Base-by-base conservation (phyloP, 2,888 invertebrate genomes). In the Blastobasis lacticolella region DNA sequence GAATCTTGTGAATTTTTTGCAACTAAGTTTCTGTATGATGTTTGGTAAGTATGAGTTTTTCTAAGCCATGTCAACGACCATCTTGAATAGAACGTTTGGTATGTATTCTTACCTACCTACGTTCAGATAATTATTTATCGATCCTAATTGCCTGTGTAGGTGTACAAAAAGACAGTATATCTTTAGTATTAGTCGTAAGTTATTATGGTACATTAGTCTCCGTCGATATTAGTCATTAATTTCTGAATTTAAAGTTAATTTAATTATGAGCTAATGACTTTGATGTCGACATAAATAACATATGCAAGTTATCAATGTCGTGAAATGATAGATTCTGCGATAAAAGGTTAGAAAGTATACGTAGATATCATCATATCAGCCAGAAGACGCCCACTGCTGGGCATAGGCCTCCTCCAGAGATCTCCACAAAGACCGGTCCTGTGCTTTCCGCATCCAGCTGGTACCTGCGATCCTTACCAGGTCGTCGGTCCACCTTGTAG, bases 201-300 rank as follows among this genome's bases (percentile, higher is more conserved):
- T 43, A 52, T 38, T 10, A 49, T 46, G 10, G 4, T 5, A 10
- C 43, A 49, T 52, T 52, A 49, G 49, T 52, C 52, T 49, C 43
- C 42, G 42, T 49, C 46, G 43, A 23, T 23, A 49, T 49, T 52
- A 52, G 37, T 44, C 8, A 8, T 46, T 46, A 43, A 41, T 48
- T 7, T 41, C 40, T 8, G 44, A 38, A 10, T 49, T 10, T 45
- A 45, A 46, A 46, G 37, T 48, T 45, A 42, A 49, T 49, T 52
- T 46, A 42, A 52, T 52, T 45, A 51, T 9, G 44, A n/a, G 10
- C 8, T 45, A 49, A 52, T 10, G 41, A 48, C 23, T 8, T 41
- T 51, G 44, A 49, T 38, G 40, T 45, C 45, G 44, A 38, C 37
- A 4, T 42, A 37, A 42, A 42, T 23, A 23, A 23, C 23, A 23